A percentile compares a stretch with the other conserved stretches of the same genome.
Conservation (phyloP, 2,113 vertebrate genomes). For the Piprites chloris region DNA sequence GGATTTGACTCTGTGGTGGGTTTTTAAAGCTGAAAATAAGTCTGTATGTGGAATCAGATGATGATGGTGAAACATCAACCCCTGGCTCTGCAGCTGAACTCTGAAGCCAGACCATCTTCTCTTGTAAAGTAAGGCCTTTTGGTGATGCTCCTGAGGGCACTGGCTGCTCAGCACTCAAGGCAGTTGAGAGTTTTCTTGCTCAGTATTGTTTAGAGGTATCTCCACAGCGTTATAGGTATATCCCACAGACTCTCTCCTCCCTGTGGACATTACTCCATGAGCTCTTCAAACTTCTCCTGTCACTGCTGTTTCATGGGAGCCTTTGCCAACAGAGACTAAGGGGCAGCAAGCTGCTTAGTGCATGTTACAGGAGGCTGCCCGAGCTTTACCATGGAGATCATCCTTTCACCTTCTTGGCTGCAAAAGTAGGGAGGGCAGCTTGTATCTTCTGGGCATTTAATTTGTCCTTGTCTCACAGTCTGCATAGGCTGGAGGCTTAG, state of each 20-base stretch:
- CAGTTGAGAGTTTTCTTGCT: neutral
- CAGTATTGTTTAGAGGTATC: accelerated
- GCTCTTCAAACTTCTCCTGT: neutral
- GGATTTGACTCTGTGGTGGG: neutral
- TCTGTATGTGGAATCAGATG: accelerated
- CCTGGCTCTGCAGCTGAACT: neutral
- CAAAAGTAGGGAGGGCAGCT: neutral
- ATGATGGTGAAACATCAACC: accelerated
- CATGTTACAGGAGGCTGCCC: accelerated
- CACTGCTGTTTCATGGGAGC: neutral
- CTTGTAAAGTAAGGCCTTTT: accelerated
- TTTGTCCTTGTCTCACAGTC: neutral
- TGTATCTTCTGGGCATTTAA: neutral
- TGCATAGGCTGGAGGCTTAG: neutral
- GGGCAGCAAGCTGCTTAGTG: neutral
- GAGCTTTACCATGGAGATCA: neutral
- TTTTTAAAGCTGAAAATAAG: neutral
- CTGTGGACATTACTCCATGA: accelerated
- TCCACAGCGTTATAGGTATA: accelerated
- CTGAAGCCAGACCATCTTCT: neutral
- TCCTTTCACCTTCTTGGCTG: neutral
- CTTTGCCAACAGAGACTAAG: neutral
- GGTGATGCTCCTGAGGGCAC: neutral
- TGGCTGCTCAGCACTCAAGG: neutral
- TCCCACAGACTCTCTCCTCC: neutral